Percentiles rank a stretch among this genome's conserved stretches.
Evolutionary conservation across 2,797 vertebrate species (phyloP).

Genomic region (Dendrocincla fuliginosa): DNA sequence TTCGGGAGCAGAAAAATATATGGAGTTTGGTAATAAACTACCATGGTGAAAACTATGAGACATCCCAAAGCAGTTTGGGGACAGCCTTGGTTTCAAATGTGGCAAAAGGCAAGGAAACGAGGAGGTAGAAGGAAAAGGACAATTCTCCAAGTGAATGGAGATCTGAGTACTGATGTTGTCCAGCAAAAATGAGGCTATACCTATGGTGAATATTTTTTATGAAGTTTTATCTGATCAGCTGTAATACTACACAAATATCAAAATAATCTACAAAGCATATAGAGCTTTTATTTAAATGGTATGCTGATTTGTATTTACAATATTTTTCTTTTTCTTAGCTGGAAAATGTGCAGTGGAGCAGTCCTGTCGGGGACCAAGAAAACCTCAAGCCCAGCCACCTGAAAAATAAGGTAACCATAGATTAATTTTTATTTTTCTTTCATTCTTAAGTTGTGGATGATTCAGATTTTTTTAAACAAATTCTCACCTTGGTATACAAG

Average conservation of each 20-base stretch:
- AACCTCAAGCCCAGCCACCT: neutral
- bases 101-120: neutral
- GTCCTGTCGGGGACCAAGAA: neutral
- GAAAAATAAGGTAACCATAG: neutral
- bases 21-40: neutral
- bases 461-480: neutral
- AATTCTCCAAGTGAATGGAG: neutral
- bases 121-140: neutral
- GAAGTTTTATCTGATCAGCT: neutral
- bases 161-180: neutral
- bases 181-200: neutral
- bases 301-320: neutral
- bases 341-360: neutral
- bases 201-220: neutral
- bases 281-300: neutral
- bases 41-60: neutral
- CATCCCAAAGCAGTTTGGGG: neutral
- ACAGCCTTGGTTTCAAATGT: neutral
- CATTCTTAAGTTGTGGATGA: neutral
- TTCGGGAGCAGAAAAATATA: accelerated
- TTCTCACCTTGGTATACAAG: neutral
- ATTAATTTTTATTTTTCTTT: neutral
- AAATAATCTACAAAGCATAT: neutral
- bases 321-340: neutral
- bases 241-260: neutral